phyloP scores from a whole-genome alignment of 92 coral and sea anemone species.

The Isaurus tuberculatus region DNA sequence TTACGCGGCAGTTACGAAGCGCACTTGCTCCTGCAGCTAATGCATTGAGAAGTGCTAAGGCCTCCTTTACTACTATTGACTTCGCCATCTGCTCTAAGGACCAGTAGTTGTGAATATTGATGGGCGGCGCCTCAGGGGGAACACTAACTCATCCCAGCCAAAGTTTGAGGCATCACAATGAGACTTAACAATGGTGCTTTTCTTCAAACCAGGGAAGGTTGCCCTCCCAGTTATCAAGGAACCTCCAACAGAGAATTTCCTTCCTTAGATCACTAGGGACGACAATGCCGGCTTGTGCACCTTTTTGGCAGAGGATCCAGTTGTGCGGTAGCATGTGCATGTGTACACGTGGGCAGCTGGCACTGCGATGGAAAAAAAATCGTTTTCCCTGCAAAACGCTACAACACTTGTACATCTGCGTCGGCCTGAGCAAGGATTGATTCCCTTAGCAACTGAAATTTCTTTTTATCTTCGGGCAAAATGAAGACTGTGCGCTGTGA shows the following conservation, averaged over 20 bases:
- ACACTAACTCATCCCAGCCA: neutral
- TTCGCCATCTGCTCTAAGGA: constrained; percentile 19
- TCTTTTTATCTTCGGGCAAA: constrained; percentile 48
- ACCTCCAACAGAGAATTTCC: constrained; percentile 56
- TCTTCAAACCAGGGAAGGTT: constrained; percentile 58
- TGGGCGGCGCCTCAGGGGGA: constrained; percentile 43
- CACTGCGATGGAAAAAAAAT: constrained; percentile 67
- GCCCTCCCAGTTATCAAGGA: constrained; percentile 59
- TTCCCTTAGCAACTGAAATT: constrained; percentile 43
- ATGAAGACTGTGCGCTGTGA: constrained; percentile 60
- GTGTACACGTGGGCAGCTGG: constrained; percentile 61
- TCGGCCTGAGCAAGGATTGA: neutral
- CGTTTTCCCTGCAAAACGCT: constrained; percentile 69
- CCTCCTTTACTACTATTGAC: constrained; percentile 70
- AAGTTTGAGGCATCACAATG: constrained; percentile 55
- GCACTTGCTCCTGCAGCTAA: constrained; percentile 52
- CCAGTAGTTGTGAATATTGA: constrained; percentile 67
- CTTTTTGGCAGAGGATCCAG: constrained; percentile 36
- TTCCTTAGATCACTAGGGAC: no score
- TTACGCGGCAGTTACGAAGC: constrained; percentile 59
- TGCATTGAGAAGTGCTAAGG: constrained; percentile 66
- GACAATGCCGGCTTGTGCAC: constrained; percentile 28
- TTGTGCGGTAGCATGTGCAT: constrained; percentile 6
- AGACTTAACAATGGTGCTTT: constrained; percentile 38
- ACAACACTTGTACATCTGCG: constrained; percentile 30